Evolutionary conservation across 2,113 vertebrate genomes (phyloP), one percentile per base, ranked within the genome.

Genomic region (Xiphorhynchus elegans): DNA sequence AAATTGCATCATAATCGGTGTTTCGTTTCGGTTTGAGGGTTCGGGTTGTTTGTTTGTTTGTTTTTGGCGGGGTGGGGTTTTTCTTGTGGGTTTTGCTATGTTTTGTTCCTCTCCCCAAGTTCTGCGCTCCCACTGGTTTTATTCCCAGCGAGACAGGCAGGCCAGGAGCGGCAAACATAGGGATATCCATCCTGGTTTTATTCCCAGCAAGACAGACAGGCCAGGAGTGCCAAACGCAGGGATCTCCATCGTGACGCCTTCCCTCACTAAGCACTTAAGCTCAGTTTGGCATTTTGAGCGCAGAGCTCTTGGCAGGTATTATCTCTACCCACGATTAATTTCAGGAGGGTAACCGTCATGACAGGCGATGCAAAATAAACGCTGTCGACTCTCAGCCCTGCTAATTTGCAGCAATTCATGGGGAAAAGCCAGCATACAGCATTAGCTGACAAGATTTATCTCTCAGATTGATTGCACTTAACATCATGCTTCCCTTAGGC

Each of bases 141-240:
- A 37, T 39, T 60, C 35, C 59, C 59, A 37, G 14, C 16, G 26
- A 60, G 24, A 56, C 1, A 4, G 28, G 6, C 1, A 4, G 46
- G 56, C 31, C 21, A 46, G 19, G 10, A 72, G 6, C 28, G 28
- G 17, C 69, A 39, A 20, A 47, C 2, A 7, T 14, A 64, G 33
- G n/a, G n/a, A 14, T 39, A 7, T 33, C 23, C 14, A 37, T 11
- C 8, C 64, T 39, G 17, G 4, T 74, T 69, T 52, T 60, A 70
- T 47, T 70, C 16, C 39, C 26, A 6, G 0, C 3, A 23, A 52
- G 8, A 15, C 0, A 24, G 46, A 24, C 2, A 2, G 53, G 52
- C 46, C 17, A 7, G 24, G 5, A 25, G 31, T 2, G 7, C 28
- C 52, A 11, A 9, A 28, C 0, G 0, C 25, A 42, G 29, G 21